phyloP scores from a whole-genome alignment of 1,140 invertebrate genomes.

The Archegozetes longisetosus region DNA sequence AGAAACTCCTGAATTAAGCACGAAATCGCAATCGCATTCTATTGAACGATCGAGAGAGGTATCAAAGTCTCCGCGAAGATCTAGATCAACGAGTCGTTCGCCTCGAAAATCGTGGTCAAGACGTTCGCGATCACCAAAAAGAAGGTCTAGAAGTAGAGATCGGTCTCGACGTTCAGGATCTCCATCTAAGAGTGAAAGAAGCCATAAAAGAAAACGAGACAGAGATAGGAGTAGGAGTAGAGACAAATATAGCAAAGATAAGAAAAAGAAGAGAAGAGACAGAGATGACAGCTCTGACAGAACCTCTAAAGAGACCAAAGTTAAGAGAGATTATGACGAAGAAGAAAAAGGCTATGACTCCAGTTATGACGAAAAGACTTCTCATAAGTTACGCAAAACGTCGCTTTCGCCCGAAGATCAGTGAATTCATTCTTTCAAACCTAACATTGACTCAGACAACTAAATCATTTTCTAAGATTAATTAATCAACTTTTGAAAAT shows the following conservation, averaged over 20 bases:
- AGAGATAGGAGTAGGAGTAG: conserved; percentile 2
- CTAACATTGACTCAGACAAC: too few species aligned
- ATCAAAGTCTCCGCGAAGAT: background rate
- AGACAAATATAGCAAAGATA: background rate
- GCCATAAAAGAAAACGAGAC: background rate
- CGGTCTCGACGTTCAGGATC: background rate
- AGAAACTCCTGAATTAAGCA: background rate
- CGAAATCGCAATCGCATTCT: background rate
- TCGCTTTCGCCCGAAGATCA: too few species aligned
- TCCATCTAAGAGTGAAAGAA: background rate
- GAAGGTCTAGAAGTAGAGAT: background rate
- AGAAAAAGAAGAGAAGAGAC: background rate
- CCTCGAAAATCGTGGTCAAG: background rate
- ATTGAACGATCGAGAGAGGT: conserved; percentile 1
- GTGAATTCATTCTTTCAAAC: too few species aligned
- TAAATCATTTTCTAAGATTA: too few species aligned
- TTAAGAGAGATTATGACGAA: background rate
- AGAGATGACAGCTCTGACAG: background rate
- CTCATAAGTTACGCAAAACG: too few species aligned
- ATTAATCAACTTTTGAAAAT: too few species aligned
- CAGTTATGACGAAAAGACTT: background rate
- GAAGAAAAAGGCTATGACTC: background rate
- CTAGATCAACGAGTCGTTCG: background rate
- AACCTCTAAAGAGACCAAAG: background rate
- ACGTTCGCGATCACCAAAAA: background rate